These are phyloP conservation scores for Sebastes steindachneri DNA, from an alignment of 2,797 vertebrate genomes.

Conservation along the genomic window DNA sequence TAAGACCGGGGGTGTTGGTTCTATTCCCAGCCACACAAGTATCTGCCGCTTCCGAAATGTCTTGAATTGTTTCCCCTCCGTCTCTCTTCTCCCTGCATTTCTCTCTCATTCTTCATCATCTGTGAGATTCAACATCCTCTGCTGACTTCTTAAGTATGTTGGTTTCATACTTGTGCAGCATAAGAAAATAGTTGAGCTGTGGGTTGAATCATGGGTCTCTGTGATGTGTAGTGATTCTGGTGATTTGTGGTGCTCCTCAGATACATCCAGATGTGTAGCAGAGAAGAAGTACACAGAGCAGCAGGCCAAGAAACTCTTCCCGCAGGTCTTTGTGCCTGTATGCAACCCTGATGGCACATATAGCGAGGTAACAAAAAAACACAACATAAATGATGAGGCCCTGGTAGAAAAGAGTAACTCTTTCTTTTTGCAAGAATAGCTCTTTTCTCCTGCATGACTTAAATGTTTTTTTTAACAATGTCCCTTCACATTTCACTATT, in stretches of 20 bases:
- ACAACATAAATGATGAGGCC: neutral
- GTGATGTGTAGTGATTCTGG: conserved; percentile 63
- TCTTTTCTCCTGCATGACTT: neutral
- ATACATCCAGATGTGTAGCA: conserved; percentile 95
- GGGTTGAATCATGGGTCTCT: conserved; percentile 47
- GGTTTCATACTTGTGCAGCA: conserved; percentile 46
- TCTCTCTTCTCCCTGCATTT: conserved; percentile 31
- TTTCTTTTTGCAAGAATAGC: neutral
- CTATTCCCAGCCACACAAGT: conserved; percentile 78
- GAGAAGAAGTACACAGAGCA: conserved; percentile 98
- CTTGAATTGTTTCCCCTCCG: conserved; percentile 69
- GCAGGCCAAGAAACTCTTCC: conserved; percentile 95
- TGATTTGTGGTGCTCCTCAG: conserved; percentile 82
- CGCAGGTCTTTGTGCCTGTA: conserved; percentile 96
- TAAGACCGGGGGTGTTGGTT: conserved; percentile 76
- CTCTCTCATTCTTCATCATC: conserved; percentile 56
- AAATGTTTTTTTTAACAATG: neutral
- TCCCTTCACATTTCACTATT: neutral
- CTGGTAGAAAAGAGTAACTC: neutral
- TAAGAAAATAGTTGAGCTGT: conserved; percentile 53
- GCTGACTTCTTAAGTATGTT: conserved; percentile 46
- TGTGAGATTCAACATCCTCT: conserved; percentile 48
- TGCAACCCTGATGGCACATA: conserved; percentile 97
- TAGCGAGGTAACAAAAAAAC: conserved; percentile 87
- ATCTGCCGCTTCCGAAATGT: conserved; percentile 79